These are phyloP conservation scores for Stichodactyla helianthus DNA, from an alignment of 64 coral and sea anemone genomes.

Conservation along the genomic window DNA sequence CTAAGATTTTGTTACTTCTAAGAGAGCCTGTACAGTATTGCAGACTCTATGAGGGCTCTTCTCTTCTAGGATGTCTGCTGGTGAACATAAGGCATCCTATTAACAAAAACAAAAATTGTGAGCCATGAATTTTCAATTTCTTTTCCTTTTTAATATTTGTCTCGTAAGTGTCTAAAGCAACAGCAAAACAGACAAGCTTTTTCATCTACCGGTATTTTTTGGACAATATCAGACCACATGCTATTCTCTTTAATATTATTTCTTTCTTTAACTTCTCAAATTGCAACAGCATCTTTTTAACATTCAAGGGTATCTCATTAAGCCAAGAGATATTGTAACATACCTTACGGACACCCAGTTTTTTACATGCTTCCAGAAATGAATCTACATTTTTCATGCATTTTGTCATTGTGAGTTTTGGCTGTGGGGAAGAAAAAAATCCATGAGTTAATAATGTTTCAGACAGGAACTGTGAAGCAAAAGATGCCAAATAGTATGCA, in stretches of 20 bases:
- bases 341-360: slow-evolving; percentile 91
- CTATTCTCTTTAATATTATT: too few species aligned
- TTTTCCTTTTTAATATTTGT: too few species aligned
- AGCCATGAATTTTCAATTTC: neutral
- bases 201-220: too few species aligned
- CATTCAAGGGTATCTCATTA: too few species aligned
- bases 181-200: too few species aligned
- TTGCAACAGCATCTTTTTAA: too few species aligned
- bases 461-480: too few species aligned
- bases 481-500: too few species aligned
- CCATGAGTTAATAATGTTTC: neutral
- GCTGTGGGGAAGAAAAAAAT: slow-evolving; percentile 45
- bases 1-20: slow-evolving; percentile 35
- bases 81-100: slow-evolving; percentile 82
- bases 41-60: slow-evolving; percentile 86
- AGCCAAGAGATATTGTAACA: neutral
- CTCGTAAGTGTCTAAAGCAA: too few species aligned
- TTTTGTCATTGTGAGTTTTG: slow-evolving; percentile 97
- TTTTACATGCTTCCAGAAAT: slow-evolving; percentile 83
- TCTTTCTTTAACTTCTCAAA: too few species aligned
- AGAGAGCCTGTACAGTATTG: slow-evolving; percentile 71
- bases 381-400: slow-evolving; percentile 98
- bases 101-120: neutral
- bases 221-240: too few species aligned
- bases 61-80: slow-evolving; percentile 90